Evolutionary conservation across 2,113 vertebrate genomes (phyloP).

Genomic region (Ginglymostoma cirratum): DNA sequence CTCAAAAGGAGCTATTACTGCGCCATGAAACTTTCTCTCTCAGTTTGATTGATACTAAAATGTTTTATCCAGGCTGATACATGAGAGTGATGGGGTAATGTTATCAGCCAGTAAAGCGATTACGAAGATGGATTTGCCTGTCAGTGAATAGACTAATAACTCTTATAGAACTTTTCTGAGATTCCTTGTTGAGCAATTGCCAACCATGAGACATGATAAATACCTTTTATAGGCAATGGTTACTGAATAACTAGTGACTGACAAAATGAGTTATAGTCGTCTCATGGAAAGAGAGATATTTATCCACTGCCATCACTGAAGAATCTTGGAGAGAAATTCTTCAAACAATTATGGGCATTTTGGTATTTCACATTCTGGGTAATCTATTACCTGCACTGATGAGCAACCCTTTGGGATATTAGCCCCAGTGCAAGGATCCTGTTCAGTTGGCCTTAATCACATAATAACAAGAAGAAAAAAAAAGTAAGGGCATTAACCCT

Average conservation of each 20-base stretch:
- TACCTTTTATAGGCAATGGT: neutral
- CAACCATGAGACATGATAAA: neutral
- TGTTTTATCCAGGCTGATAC: neutral
- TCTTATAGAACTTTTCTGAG: neutral
- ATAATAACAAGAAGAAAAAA: neutral
- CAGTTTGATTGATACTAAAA: neutral
- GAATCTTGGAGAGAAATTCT: neutral
- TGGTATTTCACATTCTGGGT: neutral
- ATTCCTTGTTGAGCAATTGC: neutral
- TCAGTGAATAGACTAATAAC: neutral
- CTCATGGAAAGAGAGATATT: neutral
- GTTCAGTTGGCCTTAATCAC: neutral
- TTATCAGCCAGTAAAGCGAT: neutral
- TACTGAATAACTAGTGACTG: neutral
- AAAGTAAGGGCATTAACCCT: neutral
- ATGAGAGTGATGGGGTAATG: neutral
- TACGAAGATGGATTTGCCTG: neutral
- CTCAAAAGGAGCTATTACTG: neutral
- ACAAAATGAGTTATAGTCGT: neutral
- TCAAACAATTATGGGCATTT: neutral
- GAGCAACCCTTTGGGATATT: neutral
- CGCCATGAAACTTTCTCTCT: neutral
- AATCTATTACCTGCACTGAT: neutral
- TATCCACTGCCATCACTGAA: neutral
- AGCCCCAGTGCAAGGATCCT: neutral